phyloP scores from a whole-genome alignment of 2,113 vertebrate species.

The Ondatra zibethicus region DNA sequence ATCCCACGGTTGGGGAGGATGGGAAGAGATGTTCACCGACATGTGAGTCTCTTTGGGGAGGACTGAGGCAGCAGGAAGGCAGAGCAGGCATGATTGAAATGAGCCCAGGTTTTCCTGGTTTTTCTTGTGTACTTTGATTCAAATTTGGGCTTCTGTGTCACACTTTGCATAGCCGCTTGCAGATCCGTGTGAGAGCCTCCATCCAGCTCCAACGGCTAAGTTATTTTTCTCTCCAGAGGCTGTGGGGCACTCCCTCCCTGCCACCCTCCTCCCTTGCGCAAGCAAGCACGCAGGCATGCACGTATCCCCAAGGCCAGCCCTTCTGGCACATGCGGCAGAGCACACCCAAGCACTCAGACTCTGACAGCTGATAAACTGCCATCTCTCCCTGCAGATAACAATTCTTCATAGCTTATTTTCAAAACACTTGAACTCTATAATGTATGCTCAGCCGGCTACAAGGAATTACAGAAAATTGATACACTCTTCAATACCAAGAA shows the following conservation, averaged over 20 bases:
- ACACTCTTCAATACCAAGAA: conserved; percentile 76
- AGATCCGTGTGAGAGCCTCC: background rate
- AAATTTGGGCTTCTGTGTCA: background rate
- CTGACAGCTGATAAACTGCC: conserved; percentile 61
- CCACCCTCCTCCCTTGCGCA: background rate
- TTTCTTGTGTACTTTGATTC: conserved; percentile 26
- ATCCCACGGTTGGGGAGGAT: background rate
- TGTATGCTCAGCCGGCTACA: conserved; percentile 76
- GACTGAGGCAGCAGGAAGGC: background rate
- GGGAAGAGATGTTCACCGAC: background rate
- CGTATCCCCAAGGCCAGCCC: background rate
- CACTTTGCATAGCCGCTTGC: conserved; percentile 23
- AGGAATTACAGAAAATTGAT: conserved; percentile 77
- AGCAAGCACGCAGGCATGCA: no score
- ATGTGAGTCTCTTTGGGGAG: background rate
- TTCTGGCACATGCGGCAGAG: background rate
- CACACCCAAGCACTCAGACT: background rate
- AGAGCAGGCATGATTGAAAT: background rate
- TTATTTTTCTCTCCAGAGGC: conserved; percentile 39
- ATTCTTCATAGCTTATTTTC: conserved; percentile 78
- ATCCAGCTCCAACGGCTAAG: background rate
- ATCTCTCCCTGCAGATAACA: conserved; percentile 71
- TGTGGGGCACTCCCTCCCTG: no score
- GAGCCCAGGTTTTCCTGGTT: background rate
- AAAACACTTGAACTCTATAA: conserved; percentile 78